Evolutionary conservation across 2,888 invertebrate species (phyloP), one percentile per base, ranked within the genome.

Genomic region (Scaptomyza tumidula): DNA sequence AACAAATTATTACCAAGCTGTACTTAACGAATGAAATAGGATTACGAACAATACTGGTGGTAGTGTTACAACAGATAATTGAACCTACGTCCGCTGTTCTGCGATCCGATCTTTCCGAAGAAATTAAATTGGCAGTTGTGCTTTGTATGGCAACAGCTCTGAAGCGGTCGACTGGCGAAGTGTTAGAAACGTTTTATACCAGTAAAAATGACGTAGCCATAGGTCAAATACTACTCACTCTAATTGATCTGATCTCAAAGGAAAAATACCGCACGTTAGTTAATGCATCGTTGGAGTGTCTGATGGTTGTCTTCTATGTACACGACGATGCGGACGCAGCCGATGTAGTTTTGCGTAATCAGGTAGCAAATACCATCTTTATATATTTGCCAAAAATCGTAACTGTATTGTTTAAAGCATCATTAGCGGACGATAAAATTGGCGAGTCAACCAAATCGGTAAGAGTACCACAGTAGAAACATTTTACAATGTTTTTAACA

Each of bases 211-310:
- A 94, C 2, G 92, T 94, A 0, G 92, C 94, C 78, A 85, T 96
- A 48, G 95, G 95, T 3, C 95, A 95, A 86, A 94, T 95, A 52
- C 93, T 96, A 48, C 94, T 94, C 78, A 93, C 95, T 0, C 93
- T 94, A 14, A 92, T 95, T 1, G 94, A 95, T 77, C 91, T 96
- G 16, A 95, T 95, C 10, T 94, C 94, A 88, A 90, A 92, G 37
- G 96, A 96, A 89, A 95, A 94, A 88, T 93, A 94, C 43, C 92
- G 93, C 39, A 90, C 93, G 46, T 91, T 97, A 13, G 94, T 95
- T 95, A 89, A 93, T 55, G 86, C 92, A 46, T 93, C 94, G 0
- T 92, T 95, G 44, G 92, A 95, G 58, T 94, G 95, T 75, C 91
- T 96, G 10, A 94, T 94, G 92, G 93, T 94, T 0, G 92, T 96